phyloP scores from a whole-genome alignment of 2,113 vertebrate species.

The Prionailurus viverrinus region DNA sequence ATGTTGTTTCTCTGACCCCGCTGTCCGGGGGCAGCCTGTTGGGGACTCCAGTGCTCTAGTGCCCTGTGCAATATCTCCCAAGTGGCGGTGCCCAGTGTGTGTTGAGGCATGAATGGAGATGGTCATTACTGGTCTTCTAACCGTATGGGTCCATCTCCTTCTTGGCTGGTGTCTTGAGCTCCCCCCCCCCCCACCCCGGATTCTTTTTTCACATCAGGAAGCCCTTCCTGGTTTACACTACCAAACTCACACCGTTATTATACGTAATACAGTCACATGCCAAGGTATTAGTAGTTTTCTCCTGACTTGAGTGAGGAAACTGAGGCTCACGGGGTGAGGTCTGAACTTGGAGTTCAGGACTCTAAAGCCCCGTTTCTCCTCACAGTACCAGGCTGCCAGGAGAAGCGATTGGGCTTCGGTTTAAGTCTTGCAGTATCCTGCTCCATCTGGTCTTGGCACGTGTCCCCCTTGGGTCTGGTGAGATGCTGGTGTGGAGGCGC shows the following conservation, averaged over 20 bases:
- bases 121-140: background rate
- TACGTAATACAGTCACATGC: background rate
- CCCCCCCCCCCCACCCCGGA: no score
- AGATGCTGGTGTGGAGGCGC: background rate
- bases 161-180: background rate
- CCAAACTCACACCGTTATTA: background rate
- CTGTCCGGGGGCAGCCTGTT: background rate
- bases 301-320: background rate
- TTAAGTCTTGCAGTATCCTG: background rate
- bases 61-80: background rate
- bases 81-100: background rate
- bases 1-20: background rate
- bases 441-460: background rate
- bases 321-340: background rate
- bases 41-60: background rate
- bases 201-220: background rate
- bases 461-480: background rate
- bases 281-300: background rate
- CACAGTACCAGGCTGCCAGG: background rate
- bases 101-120: background rate
- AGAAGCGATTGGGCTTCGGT: background rate
- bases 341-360: background rate
- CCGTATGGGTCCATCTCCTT: background rate
- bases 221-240: background rate
- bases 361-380: background rate